Evolutionary conservation across 1,140 invertebrate genomes (phyloP).

Genomic region (Zaprionus gabonicus): DNA sequence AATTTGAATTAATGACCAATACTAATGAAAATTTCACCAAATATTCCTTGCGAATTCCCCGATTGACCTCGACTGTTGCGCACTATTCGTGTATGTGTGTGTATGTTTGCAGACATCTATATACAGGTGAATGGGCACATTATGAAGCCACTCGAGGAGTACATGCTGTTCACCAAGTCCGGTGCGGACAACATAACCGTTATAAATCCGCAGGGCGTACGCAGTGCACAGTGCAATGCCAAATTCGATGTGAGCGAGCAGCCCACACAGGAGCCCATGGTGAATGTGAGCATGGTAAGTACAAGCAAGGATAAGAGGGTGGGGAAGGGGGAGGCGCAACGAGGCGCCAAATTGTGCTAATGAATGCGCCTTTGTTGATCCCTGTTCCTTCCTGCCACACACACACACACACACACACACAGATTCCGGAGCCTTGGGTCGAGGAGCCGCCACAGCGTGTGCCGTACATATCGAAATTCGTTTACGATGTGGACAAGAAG

Average conservation of each 20-base stretch:
- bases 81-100: not conserved
- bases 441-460: conserved; percentile 91
- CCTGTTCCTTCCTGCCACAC: not conserved
- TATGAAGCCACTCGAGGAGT: conserved; percentile 94
- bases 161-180: conserved; percentile 93
- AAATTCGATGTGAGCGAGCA: conserved; percentile 89
- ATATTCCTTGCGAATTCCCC: conserved; percentile 39
- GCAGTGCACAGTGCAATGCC: conserved; percentile 91
- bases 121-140: conserved; percentile 91
- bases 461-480: conserved; percentile 90
- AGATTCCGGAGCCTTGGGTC: conserved; percentile 90
- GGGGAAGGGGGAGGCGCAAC: not conserved
- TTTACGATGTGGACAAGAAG: conserved; percentile 88
- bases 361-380: conserved; percentile 50
- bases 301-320: not conserved
- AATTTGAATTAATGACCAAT: conserved; percentile 83
- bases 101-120: conserved; percentile 88
- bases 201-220: conserved; percentile 92
- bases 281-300: conserved; percentile 89
- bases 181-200: conserved; percentile 92
- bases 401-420: not conserved
- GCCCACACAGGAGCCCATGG: conserved; percentile 87
- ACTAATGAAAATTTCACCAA: conserved; percentile 75
- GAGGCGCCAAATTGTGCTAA: conserved; percentile 66
- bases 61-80: conserved; percentile 28